phyloP scores from a whole-genome alignment of 2,888 invertebrate species.

The Rhaphigaster nebulosa region DNA sequence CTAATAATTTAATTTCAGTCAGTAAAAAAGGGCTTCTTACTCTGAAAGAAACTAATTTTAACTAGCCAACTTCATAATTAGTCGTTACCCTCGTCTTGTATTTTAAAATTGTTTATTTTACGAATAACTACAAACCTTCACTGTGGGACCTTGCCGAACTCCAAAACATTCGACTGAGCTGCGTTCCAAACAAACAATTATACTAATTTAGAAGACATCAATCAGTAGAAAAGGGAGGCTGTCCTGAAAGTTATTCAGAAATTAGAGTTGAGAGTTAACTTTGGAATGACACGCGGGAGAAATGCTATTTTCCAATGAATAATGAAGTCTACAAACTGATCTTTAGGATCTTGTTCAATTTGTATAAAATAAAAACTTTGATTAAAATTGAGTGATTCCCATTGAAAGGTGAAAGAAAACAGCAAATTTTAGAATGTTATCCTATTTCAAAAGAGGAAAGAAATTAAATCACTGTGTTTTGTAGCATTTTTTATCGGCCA shows the following conservation, averaged over 20 bases:
- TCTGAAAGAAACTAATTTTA: not conserved
- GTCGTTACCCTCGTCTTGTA: not conserved
- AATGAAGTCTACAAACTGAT: not conserved
- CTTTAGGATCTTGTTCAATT: not conserved
- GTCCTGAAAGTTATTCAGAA: not conserved
- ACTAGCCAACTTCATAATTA: not conserved
- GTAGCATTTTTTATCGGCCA: too few relatives aligned
- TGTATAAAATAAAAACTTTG: not conserved
- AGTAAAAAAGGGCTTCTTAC: too few relatives aligned
- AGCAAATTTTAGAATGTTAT: too few relatives aligned
- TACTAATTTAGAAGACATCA: not conserved
- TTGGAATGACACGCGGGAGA: not conserved
- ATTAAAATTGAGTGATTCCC: too few relatives aligned
- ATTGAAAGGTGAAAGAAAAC: too few relatives aligned
- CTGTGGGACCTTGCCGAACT: not conserved
- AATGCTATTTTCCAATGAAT: not conserved
- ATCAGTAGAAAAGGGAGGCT: not conserved
- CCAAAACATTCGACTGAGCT: not conserved
- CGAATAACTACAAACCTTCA: not conserved
- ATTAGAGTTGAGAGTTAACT: not conserved
- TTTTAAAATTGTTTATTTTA: not conserved
- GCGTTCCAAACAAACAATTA: not conserved
- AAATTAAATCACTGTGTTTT: too few relatives aligned
- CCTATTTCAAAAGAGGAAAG: too few relatives aligned
- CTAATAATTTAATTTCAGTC: too few relatives aligned